phyloP scores from a whole-genome alignment of 2,888 invertebrate genomes.

The Lordiphosa fenestrarum region DNA sequence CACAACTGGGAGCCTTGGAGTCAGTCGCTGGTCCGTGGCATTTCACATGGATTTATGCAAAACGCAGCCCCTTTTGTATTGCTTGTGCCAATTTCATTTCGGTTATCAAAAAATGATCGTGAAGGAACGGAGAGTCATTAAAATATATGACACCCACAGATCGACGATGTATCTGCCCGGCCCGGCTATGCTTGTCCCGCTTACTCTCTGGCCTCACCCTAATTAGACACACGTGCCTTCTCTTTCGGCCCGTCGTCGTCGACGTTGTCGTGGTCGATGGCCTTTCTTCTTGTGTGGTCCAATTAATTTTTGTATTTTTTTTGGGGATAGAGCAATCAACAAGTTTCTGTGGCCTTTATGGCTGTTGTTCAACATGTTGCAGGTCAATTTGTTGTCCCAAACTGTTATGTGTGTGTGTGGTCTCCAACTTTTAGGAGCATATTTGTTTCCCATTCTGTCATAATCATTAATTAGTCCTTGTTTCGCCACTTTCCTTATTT shows the following conservation, averaged over 20 bases:
- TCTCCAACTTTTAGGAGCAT: conserved; percentile 13
- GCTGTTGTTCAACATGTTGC: conserved; percentile 64
- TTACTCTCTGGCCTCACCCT: conserved; percentile 26
- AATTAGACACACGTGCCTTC: conserved; percentile 28
- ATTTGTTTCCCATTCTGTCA: conserved; percentile 29
- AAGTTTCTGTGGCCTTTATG: conserved; percentile 65
- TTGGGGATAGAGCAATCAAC: conserved; percentile 71
- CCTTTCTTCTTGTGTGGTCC: conserved; percentile 63
- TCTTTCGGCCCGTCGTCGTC: conserved; percentile 12
- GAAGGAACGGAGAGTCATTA: conserved; percentile 46
- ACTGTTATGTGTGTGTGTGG: conserved; percentile 39
- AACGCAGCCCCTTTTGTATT: conserved; percentile 51
- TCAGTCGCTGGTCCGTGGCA: conserved; percentile 44
- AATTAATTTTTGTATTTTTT: conserved; percentile 56
- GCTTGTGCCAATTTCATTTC: conserved; percentile 57
- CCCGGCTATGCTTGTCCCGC: conserved; percentile 23
- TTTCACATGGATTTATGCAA: conserved; percentile 73
- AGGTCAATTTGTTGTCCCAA: conserved; percentile 61
- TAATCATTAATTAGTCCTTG: conserved; percentile 62
- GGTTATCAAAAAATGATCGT: conserved; percentile 54
- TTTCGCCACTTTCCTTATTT: conserved; percentile 30
- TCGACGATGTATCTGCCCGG: conserved; percentile 35
- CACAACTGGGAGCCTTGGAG: conserved; percentile 22
- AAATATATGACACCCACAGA: conserved; percentile 72
- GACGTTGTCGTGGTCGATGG: conserved; percentile 20